Conservation (phyloP, 2,797 vertebrate genomes). For the Mormyrops boulengeri region DNA sequence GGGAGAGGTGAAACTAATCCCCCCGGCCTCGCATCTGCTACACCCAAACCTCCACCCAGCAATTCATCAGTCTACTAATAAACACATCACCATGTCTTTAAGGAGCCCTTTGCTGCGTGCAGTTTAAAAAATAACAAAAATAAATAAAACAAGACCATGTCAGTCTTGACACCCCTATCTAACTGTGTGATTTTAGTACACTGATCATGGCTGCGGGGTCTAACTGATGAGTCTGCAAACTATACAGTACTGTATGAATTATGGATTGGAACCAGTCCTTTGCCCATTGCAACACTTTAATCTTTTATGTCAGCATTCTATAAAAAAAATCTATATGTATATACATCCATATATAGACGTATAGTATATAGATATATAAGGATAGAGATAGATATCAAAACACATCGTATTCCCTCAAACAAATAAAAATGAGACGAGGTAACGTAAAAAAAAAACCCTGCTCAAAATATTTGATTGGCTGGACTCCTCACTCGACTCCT, state of each 20-base stretch:
- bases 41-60: neutral
- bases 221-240: constrained; percentile 17
- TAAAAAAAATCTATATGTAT: constrained; percentile 25
- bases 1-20: neutral
- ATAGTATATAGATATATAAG: constrained; percentile 49
- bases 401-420: constrained; percentile 34
- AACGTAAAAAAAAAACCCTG: constrained; percentile 43
- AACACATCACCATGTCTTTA: constrained; percentile 15
- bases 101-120: constrained; percentile 30
- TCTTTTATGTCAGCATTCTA: constrained; percentile 38
- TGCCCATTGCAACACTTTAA: constrained; percentile 24
- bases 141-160: constrained; percentile 52
- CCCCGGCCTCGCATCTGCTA: neutral
- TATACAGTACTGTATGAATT: constrained; percentile 27
- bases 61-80: constrained; percentile 15
- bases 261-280: constrained; percentile 51
- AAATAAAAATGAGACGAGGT: constrained; percentile 38
- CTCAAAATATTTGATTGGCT: constrained; percentile 52
- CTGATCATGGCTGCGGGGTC: constrained; percentile 22
- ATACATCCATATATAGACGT: constrained; percentile 42
- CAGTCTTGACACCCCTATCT: constrained; percentile 42
- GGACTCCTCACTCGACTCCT: constrained; percentile 34
- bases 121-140: constrained; percentile 17
- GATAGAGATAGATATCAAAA: constrained; percentile 33
- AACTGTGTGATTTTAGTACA: constrained; percentile 11